Percentiles rank a stretch among this genome's conserved stretches.
Evolutionary conservation across 2,113 vertebrate genomes (phyloP).

Genomic region (Lanius ludovicianus): DNA sequence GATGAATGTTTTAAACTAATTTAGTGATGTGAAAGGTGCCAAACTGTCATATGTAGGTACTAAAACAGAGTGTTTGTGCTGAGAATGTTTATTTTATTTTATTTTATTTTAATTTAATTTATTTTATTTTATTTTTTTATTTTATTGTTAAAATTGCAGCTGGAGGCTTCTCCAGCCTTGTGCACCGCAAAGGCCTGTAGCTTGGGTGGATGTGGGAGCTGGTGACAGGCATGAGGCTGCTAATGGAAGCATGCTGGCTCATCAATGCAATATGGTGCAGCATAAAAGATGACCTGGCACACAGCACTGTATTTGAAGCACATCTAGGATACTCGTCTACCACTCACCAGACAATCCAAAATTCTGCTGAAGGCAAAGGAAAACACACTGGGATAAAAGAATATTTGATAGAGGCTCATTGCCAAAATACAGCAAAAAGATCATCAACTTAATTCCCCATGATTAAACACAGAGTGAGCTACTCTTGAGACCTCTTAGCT

Average conservation of each 20-base stretch:
- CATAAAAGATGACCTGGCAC: background rate
- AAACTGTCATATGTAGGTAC: background rate
- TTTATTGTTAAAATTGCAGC: background rate
- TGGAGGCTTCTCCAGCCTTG: background rate
- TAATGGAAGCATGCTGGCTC: background rate
- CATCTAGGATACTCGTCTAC: background rate
- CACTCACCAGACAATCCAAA: background rate
- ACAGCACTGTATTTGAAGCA: background rate
- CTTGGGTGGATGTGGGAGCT: background rate
- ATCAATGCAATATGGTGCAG: background rate
- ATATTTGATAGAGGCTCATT: background rate
- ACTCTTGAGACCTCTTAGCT: background rate
- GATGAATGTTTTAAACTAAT: conserved; percentile 21
- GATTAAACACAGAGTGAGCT: background rate
- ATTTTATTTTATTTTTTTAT: background rate
- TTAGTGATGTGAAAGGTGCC: background rate
- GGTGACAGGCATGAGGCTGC: background rate
- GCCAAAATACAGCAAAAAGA: background rate
- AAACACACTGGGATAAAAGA: background rate
- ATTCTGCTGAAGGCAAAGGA: background rate
- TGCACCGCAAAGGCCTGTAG: background rate
- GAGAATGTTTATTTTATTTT: background rate
- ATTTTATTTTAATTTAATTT: background rate
- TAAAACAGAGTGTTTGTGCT: background rate
- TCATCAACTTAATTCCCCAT: background rate